Base-by-base conservation (phyloP, 2,113 vertebrate species). In the Corythornis cristatus region DNA sequence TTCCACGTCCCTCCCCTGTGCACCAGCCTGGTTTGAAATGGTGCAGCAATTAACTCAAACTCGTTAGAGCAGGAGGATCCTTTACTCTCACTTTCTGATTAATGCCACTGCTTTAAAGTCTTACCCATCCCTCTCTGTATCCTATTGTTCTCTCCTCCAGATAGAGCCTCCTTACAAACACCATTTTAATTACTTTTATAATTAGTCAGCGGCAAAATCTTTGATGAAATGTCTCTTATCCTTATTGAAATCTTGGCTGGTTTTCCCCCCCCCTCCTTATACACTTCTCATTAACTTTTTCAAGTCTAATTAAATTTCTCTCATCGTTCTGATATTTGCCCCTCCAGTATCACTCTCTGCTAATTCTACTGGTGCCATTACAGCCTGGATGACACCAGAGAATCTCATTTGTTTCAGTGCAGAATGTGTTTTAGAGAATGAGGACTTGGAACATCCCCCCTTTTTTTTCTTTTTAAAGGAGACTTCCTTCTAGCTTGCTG, bases 141-240 rank as follows among this genome's bases (percentile, higher is more conserved):
- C 83, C 91, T 54, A 46, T 95, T 93, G 89, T 92, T 91, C 81
- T 37, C 60, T 5, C 40, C 90, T 89, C 82, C 45, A 78, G 61
- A 90, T 31, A 81, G 76, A 51, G 80, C 22, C 68, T 91, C 72
- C 29, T 20, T 80, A 28, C 89, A 92, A 94, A 92, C 87, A 93
- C 53, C 57, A 42, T 37, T 92, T 94, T 97, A 96, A 97, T 97
- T 94, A 95, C 94, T 95, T 97, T 91, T 85, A 51, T 94, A 95
- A 97, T 97, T 95, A 96, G 91, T 81, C 88, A 93, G 89, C 42
- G 45, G 80, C 79, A 57, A 89, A 93, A 91, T 90, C 76, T 80
- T 85, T 71, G 90, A 88, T 70, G 86, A 83, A 81, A 40, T 40
- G 53, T 37, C 60, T 88, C 80, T 61, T 70, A 51, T 8, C 33